Conservation (phyloP, 1,140 invertebrate species). For the Hyles euphorbiae region DNA sequence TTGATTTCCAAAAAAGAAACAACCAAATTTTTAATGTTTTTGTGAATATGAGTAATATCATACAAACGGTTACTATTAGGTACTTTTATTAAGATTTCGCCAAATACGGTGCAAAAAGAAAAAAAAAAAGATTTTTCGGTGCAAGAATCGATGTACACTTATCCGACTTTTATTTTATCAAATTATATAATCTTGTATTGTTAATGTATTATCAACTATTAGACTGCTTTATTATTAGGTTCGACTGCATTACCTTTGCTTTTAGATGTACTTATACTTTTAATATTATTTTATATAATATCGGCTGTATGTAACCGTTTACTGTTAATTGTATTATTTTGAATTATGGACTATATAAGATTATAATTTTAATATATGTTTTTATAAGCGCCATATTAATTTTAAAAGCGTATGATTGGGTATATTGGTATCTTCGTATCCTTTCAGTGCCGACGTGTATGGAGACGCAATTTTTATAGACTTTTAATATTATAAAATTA, state of each 20-base stretch:
- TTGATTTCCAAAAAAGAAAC: neutral
- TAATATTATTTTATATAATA: slow-evolving; percentile 1
- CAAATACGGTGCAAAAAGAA: too few relatives aligned
- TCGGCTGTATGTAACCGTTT: neutral
- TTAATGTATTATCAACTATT: neutral
- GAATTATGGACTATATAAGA: slow-evolving; percentile 4
- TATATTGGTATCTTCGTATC: too few relatives aligned
- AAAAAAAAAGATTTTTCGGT: too few relatives aligned
- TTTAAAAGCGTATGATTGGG: neutral
- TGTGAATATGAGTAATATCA: too few relatives aligned
- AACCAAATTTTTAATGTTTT: too few relatives aligned
- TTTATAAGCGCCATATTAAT: slow-evolving; percentile 9
- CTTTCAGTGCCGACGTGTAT: too few relatives aligned
- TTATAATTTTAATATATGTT: neutral
- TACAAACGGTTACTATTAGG: too few relatives aligned
- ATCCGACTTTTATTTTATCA: neutral
- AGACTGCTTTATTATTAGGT: slow-evolving; percentile 5
- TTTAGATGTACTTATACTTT: neutral
- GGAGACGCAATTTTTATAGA: too few relatives aligned
- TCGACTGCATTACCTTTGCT: slow-evolving; percentile 5
- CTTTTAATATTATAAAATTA: too few relatives aligned
- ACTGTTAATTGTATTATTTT: slow-evolving; percentile 6
- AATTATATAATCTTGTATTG: slow-evolving; percentile 1
- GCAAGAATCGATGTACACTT: too few relatives aligned
- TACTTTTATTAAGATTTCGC: too few relatives aligned